Percentiles rank a stretch among this genome's conserved stretches.
Evolutionary conservation across 37 sponge, comb jelly and placozoan species (phyloP).

Genomic region (Dysidea cf. avara): DNA sequence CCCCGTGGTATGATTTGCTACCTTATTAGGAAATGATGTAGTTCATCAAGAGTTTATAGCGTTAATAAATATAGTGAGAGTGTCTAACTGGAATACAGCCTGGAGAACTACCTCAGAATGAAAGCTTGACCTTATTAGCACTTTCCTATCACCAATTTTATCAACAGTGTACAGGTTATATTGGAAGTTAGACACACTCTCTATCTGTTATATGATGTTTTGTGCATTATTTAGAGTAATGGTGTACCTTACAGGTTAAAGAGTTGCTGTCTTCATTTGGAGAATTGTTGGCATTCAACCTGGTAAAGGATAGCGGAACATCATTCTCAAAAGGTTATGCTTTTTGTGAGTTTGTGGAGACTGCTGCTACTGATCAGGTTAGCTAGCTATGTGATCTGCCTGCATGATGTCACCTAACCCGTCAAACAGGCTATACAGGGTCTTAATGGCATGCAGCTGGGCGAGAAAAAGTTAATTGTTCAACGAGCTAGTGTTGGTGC

Average conservation of each 20-base stretch:
- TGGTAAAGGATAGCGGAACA: conserved; percentile 97
- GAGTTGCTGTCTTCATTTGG: conserved; percentile 96
- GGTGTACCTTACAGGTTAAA: conserved; percentile 73
- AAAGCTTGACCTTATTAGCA: too few species aligned
- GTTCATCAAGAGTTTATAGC: too few species aligned
- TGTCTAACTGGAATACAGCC: too few species aligned
- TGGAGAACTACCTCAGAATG: too few species aligned
- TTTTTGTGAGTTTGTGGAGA: conserved; percentile 96
- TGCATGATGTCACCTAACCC: neutral
- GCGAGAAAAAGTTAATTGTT: conserved; percentile 99
- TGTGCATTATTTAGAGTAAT: too few species aligned
- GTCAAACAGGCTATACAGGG: conserved; percentile 92
- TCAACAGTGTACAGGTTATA: too few species aligned
- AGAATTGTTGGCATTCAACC: conserved; percentile 91
- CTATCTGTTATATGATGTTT: too few species aligned
- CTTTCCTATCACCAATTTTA: too few species aligned
- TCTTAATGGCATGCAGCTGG: conserved; percentile 96
- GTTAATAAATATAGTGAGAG: too few species aligned
- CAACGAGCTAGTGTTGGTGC: conserved; percentile 97
- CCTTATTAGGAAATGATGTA: too few species aligned
- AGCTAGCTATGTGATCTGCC: conserved; percentile 18
- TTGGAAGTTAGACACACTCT: too few species aligned
- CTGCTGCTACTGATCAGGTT: conserved; percentile 82
- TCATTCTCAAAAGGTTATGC: conserved; percentile 96
- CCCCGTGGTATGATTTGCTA: too few species aligned